Evolutionary conservation across 2,113 vertebrate species (phyloP).

Genomic region (Struthio camelus): DNA sequence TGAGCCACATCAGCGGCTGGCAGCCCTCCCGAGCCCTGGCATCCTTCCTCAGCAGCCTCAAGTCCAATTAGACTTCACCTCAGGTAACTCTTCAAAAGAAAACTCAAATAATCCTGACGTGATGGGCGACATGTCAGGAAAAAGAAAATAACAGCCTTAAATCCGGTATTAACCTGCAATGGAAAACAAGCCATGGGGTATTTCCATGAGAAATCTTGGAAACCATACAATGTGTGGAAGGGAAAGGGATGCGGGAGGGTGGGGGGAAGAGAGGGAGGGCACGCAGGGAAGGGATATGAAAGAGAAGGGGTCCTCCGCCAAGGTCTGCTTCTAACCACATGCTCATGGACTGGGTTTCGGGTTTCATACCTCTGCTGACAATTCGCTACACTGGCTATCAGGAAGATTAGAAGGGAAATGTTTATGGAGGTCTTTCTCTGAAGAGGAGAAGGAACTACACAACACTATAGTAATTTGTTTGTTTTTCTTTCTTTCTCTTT

Average conservation of each 20-base stretch:
- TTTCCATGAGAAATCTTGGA: conserved; percentile 75
- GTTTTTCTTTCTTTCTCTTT: background rate
- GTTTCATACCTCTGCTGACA: conserved; percentile 52
- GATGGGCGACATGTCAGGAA: conserved; percentile 65
- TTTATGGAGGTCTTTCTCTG: background rate
- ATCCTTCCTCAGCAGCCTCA: conserved; percentile 19
- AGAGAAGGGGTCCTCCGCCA: conserved; percentile 27
- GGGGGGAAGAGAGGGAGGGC: background rate
- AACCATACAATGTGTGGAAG: conserved; percentile 33
- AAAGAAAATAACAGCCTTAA: conserved; percentile 54
- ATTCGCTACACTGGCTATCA: conserved; percentile 33
- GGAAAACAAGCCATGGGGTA: conserved; percentile 72
- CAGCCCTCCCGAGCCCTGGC: conserved; percentile 48
- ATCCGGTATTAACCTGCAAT: conserved; percentile 52
- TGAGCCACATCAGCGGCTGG: conserved; percentile 32
- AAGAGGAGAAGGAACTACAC: background rate
- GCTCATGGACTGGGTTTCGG: conserved; percentile 22
- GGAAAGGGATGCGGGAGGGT: background rate
- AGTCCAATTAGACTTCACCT: conserved; percentile 71
- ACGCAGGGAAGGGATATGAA: background rate
- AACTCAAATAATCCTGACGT: conserved; percentile 67
- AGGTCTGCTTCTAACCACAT: conserved; percentile 41
- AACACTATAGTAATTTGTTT: fast-evolving
- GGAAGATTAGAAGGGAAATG: background rate
- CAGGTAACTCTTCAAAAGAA: conserved; percentile 77